Evolutionary conservation across 2,888 invertebrate species (phyloP).

Genomic region (Brassicogethes aeneus): DNA sequence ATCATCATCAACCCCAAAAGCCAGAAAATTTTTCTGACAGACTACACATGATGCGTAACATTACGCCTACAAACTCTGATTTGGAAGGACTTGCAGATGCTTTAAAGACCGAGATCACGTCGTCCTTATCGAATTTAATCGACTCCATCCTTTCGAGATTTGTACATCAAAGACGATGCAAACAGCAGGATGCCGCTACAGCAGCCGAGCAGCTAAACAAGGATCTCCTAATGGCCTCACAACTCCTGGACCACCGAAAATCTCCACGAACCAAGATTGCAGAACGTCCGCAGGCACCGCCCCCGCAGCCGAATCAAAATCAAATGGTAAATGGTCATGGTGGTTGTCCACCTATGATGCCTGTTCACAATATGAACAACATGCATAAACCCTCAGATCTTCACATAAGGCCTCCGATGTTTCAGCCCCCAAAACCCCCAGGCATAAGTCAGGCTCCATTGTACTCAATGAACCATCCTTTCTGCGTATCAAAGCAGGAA

Average conservation of each 20-base stretch:
- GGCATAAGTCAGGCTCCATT: conserved; percentile 49
- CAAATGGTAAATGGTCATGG: conserved; percentile 43
- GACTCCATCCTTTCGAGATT: conserved; percentile 83
- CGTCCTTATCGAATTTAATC: conserved; percentile 73
- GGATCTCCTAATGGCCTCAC: conserved; percentile 72
- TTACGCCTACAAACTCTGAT: conserved; percentile 64
- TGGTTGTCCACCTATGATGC: conserved; percentile 47
- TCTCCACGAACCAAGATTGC: conserved; percentile 71
- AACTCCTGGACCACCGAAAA: conserved; percentile 73
- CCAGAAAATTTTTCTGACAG: conserved; percentile 70
- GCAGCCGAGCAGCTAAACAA: conserved; percentile 80
- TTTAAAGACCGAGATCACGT: conserved; percentile 81
- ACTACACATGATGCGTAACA: conserved; percentile 65
- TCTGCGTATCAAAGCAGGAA: conserved; percentile 51
- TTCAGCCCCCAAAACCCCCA: conserved; percentile 78
- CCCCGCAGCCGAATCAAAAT: conserved; percentile 37
- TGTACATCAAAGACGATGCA: conserved; percentile 70
- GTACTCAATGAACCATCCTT: conserved; percentile 50
- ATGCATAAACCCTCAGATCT: conserved; percentile 42
- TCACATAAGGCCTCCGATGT: conserved; percentile 66
- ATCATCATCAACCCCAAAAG: conserved; percentile 31
- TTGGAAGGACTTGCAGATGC: conserved; percentile 84
- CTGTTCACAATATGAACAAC: conserved; percentile 26
- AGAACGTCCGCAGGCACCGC: conserved; percentile 46
- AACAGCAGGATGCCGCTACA: conserved; percentile 70